Evolutionary conservation across 2,888 invertebrate genomes (phyloP).

Genomic region (Elysia crispata): DNA sequence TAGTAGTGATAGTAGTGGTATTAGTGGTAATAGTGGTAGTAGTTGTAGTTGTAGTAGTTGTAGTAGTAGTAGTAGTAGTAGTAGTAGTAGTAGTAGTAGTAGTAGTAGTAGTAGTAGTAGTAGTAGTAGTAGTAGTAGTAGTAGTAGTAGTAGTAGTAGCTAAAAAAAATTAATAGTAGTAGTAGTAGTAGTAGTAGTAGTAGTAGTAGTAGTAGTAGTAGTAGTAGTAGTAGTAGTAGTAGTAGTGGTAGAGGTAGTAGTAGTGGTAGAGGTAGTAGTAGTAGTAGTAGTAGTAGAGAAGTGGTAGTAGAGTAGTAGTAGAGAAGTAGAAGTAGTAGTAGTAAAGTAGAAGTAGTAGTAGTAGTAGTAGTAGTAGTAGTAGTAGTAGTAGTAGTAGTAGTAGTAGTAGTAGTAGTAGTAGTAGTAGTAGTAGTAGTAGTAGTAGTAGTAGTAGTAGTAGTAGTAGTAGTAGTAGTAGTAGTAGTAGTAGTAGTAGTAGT

Average conservation of each 20-base stretch:
- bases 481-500: conserved; percentile 32
- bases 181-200: conserved; percentile 21
- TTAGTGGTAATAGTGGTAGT: too few species aligned
- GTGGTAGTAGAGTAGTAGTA: too few species aligned
- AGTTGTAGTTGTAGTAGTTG: background rate
- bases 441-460: conserved; percentile 20
- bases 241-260: background rate
- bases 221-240: conserved; percentile 6
- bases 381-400: too few species aligned
- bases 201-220: conserved; percentile 22
- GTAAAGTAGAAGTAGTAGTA: too few species aligned
- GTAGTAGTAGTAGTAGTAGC: background rate
- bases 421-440: background rate
- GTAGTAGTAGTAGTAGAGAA: too few species aligned
- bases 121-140: conserved; percentile 30
- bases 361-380: too few species aligned
- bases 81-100: conserved; percentile 34
- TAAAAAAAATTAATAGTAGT: background rate
- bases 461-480: conserved; percentile 34
- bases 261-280: too few species aligned
- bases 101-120: conserved; percentile 32
- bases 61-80: conserved; percentile 18
- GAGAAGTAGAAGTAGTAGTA: too few species aligned
- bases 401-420: background rate
- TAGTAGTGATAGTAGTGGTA: too few species aligned